Conservation (phyloP, 2,797 vertebrate genomes). For the Gallinago stenura region DNA sequence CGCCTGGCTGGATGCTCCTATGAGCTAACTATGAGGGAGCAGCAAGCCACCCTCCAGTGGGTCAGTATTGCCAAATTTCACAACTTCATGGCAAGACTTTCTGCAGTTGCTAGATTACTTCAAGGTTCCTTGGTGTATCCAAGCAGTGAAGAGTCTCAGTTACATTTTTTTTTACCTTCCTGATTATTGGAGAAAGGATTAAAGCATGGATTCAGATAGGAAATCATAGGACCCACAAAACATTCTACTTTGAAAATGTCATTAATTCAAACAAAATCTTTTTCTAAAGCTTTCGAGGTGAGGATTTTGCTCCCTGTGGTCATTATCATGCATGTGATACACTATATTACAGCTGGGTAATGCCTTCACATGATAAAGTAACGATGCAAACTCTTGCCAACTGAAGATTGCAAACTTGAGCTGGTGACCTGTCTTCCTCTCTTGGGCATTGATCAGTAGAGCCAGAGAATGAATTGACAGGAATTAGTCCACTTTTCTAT, state of each 20-base stretch:
- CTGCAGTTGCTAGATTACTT: neutral
- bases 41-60: neutral
- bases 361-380: neutral
- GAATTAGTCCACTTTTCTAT: neutral
- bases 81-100: conserved; percentile 20
- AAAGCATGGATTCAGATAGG: neutral
- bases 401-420: neutral
- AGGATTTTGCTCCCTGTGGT: neutral
- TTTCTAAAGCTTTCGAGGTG: neutral
- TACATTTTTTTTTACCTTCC: neutral
- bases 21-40: conserved; percentile 35
- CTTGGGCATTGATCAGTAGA: neutral
- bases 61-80: conserved; percentile 30
- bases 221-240: neutral
- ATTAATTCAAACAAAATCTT: neutral
- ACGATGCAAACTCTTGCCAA: neutral
- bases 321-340: neutral
- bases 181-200: neutral
- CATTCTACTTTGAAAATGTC: neutral
- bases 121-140: neutral
- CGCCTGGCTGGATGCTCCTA: neutral
- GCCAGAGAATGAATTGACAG: neutral
- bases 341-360: neutral
- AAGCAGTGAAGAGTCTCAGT: neutral
- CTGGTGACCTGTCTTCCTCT: neutral